Conservation (phyloP, 2,888 invertebrate genomes). For the Drosophila colorata region DNA sequence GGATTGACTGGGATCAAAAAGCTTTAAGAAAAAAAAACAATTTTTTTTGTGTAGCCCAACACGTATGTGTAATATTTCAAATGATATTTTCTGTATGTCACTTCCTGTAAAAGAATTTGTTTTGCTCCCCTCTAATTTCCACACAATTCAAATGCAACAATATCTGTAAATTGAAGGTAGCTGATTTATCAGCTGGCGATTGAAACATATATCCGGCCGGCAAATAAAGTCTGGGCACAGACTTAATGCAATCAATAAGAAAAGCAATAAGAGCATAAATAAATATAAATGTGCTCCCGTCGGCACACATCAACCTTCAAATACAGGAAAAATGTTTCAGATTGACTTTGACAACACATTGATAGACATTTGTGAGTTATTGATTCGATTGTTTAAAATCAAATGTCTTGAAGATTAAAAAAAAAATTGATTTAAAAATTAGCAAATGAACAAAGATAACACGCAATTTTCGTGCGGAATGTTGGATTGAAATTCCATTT, state of each 20-base stretch:
- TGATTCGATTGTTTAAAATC: neutral
- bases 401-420: neutral
- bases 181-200: slow-evolving; percentile 27
- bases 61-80: slow-evolving; percentile 47
- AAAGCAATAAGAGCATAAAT: neutral
- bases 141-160: slow-evolving; percentile 13
- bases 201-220: slow-evolving; percentile 16
- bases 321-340: neutral
- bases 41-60: slow-evolving; percentile 3
- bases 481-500: too few relatives aligned
- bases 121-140: neutral
- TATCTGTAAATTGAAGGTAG: slow-evolving; percentile 28
- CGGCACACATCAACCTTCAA: neutral
- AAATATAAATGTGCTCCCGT: neutral
- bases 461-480: too few relatives aligned
- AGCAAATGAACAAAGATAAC: too few relatives aligned
- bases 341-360: neutral
- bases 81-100: slow-evolving; percentile 1
- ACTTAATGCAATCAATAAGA: slow-evolving; percentile 26
- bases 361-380: neutral
- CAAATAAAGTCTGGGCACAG: neutral
- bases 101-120: neutral
- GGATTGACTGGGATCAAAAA: slow-evolving; percentile 4
- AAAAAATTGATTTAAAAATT: neutral
- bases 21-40: neutral